Conservation (phyloP, 2,888 invertebrate species). For the Drosophila ustulata region DNA sequence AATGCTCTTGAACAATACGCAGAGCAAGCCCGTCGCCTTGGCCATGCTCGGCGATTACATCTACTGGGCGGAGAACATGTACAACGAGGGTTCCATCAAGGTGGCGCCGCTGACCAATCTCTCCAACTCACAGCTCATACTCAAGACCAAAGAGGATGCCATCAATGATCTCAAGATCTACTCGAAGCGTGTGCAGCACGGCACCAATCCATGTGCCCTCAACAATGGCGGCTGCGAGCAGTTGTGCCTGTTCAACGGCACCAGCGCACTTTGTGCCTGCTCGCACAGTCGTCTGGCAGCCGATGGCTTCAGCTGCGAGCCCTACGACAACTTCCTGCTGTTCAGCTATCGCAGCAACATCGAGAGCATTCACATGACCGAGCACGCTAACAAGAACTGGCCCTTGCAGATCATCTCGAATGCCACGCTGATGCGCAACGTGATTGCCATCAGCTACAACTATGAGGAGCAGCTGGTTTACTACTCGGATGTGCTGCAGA, state of each 20-base stretch:
- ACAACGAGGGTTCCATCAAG: conserved; percentile 87
- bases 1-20: conserved; percentile 86
- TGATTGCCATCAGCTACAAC: conserved; percentile 93
- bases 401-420: conserved; percentile 91
- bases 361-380: conserved; percentile 91
- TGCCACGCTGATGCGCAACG: conserved; percentile 91
- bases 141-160: conserved; percentile 88
- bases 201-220: conserved; percentile 88
- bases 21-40: conserved; percentile 88
- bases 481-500: conserved; percentile 95
- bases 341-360: conserved; percentile 93
- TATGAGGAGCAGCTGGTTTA: conserved; percentile 89
- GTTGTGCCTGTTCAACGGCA: conserved; percentile 91
- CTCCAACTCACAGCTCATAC: conserved; percentile 86
- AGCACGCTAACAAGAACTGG: conserved; percentile 90
- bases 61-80: conserved; percentile 92
- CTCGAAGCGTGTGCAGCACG: conserved; percentile 86
- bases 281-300: conserved; percentile 91
- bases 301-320: conserved; percentile 89
- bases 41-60: conserved; percentile 88
- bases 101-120: conserved; percentile 88
- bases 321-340: conserved; percentile 92
- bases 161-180: conserved; percentile 90
- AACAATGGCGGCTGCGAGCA: conserved; percentile 91
- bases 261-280: conserved; percentile 90